Evolutionary conservation across 2,888 invertebrate genomes (phyloP), one percentile per base, ranked within the genome.

Genomic region (Rhagonycha fulva): DNA sequence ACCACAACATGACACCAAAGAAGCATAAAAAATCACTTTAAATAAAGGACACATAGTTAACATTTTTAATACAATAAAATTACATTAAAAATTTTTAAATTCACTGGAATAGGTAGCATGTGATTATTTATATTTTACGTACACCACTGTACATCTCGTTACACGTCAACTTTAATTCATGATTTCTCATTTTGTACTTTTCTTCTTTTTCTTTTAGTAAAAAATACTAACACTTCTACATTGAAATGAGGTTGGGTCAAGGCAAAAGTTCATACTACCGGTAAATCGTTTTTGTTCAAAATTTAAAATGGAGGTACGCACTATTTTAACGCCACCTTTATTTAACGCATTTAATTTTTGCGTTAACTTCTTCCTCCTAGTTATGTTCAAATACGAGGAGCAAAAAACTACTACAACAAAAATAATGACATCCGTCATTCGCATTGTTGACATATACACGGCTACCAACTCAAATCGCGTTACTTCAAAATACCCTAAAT

Each of bases 201-300:
- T 24, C 24, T 66, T 66, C 63, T 66, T 66, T 66, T 66, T 66
- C 24, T 66, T 47, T 47, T n/a, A 47, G 47, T 47, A n/a, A 47
- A 47, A 66, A 66, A 66, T 66, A 66, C 63, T 66, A 66, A 66
- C 63, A 66, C 12, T 66, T 66, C 63, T 24, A 66, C 63, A 66
- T 66, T 66, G 30, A 72, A 76, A 76, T 74, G 70, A 76, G 76
- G 76, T 79, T 78, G 71, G 74, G 72, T 72, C 79, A 72, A 75
- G 79, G 79, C 79, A 80, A 78, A 80, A 81, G 81, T 81, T 81
- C 81, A 81, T 79, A 63, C 78, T 80, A 81, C 81, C 80, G 81
- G 80, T 81, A 60, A 69, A 23, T 30, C 23, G n/a, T 28, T 30
- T 30, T 68, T 14, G n/a, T 68, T 63, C 19, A 9, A 26, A 68